Conservation (phyloP, 2,113 vertebrate species). For the Stigmatopora nigra region DNA sequence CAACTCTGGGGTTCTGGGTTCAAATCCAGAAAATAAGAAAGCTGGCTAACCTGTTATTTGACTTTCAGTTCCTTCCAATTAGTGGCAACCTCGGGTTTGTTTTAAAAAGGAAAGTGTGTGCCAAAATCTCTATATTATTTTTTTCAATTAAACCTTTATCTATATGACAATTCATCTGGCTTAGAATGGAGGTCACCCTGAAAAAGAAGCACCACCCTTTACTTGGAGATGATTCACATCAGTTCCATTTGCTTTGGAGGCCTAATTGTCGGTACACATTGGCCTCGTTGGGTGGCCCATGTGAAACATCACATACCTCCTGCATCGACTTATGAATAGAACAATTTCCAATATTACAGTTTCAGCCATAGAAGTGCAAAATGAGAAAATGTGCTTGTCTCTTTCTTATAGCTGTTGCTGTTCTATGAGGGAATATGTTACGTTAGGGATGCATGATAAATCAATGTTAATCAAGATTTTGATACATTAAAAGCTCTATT, state of each 20-base stretch:
- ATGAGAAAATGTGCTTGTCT: constrained; percentile 8
- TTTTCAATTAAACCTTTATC: constrained; percentile 39
- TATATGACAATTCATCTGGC: constrained; percentile 34
- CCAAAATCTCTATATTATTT: constrained; percentile 28
- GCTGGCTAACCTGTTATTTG: constrained; percentile 19
- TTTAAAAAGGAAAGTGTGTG: constrained; percentile 13
- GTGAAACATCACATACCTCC: constrained; percentile 58
- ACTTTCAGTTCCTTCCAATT: constrained; percentile 32
- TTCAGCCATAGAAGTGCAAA: constrained; percentile 19
- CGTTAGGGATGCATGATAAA: no score
- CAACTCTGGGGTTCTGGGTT: no score
- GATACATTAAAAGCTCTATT: constrained; percentile 3
- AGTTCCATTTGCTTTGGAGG: constrained; percentile 10
- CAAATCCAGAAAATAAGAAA: neutral
- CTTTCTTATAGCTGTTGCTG: constrained; percentile 28
- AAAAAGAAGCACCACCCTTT: constrained; percentile 5
- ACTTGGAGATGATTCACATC: constrained; percentile 15
- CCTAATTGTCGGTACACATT: constrained; percentile 30
- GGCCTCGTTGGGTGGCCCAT: constrained; percentile 55
- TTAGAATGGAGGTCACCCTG: constrained; percentile 14
- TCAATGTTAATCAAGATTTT: constrained; percentile 45
- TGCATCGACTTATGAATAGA: constrained; percentile 59
- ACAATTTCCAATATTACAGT: constrained; percentile 48
- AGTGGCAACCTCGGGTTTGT: constrained; percentile 19
- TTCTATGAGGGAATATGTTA: constrained; percentile 25